phyloP scores from a whole-genome alignment of 2,888 invertebrate species.

The Nasonovia ribisnigri region DNA sequence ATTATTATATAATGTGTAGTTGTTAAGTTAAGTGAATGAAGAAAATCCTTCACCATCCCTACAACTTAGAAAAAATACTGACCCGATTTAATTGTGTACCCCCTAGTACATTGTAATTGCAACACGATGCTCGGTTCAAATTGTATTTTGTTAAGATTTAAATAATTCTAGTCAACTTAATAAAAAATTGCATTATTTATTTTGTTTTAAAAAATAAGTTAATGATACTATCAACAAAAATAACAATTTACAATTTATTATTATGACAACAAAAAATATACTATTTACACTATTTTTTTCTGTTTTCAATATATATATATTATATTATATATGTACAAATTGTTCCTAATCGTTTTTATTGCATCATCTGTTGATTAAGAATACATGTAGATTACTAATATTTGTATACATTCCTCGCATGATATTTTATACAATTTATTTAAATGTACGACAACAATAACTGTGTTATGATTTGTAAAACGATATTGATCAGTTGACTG shows the following conservation, averaged over 20 bases:
- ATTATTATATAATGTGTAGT: conserved; percentile 41
- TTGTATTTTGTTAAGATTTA: conserved; percentile 62
- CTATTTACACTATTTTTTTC: conserved; percentile 16
- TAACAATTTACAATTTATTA: conserved; percentile 25
- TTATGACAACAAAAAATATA: neutral
- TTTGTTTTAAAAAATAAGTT: conserved; percentile 52
- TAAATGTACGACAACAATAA: conserved; percentile 25
- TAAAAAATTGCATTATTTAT: conserved; percentile 43
- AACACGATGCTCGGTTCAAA: conserved; percentile 49
- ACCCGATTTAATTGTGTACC: conserved; percentile 50
- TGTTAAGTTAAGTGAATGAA: conserved; percentile 40
- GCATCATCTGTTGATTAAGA: conserved; percentile 16
- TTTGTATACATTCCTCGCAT: conserved; percentile 62
- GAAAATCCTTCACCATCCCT: conserved; percentile 14
- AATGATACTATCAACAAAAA: conserved; percentile 1
- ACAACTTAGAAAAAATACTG: conserved; percentile 39
- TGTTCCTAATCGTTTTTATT: conserved; percentile 62
- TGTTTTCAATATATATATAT: neutral
- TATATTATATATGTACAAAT: conserved; percentile 40
- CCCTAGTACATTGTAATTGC: conserved; percentile 32
- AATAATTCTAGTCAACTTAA: conserved; percentile 60
- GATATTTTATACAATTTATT: conserved; percentile 44
- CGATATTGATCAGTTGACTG: conserved; percentile 43
- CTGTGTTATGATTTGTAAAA: conserved; percentile 34
- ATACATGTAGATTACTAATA: conserved; percentile 48